phyloP scores from a whole-genome alignment of 2,113 vertebrate species.

The Equus przewalskii region DNA sequence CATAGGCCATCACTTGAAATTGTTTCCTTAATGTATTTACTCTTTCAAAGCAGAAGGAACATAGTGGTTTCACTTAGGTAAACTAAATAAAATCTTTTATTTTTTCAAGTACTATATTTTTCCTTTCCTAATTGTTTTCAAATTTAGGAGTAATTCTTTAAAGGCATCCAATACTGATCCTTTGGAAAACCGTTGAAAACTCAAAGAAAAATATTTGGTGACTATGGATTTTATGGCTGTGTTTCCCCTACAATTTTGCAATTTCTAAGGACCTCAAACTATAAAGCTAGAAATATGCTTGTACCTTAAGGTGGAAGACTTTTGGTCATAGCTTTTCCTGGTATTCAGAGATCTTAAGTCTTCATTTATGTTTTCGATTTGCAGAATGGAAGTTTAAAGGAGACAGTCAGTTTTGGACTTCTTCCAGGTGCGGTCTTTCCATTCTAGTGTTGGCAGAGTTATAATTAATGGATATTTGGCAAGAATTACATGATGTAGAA shows the following conservation, averaged over 20 bases:
- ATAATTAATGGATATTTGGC: constrained; percentile 49
- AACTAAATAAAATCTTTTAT: not conserved
- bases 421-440: not conserved
- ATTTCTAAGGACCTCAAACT: constrained; percentile 37
- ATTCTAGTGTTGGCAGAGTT: constrained; percentile 18
- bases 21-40: constrained; percentile 49
- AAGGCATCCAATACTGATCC: not conserved
- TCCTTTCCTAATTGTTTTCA: constrained; percentile 27
- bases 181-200: constrained; percentile 22
- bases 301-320: not conserved
- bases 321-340: constrained; percentile 12
- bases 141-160: constrained; percentile 12
- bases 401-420: not conserved
- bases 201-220: not conserved
- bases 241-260: not conserved
- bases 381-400: constrained; percentile 7
- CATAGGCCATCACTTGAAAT: not conserved
- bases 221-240: not conserved
- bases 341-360: constrained; percentile 52
- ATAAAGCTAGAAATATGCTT: not conserved
- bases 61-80: not conserved
- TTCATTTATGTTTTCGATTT: constrained; percentile 53
- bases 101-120: not conserved
- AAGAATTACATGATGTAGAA: not conserved
- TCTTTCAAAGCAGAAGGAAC: constrained; percentile 25